A percentile compares a stretch with the other conserved stretches of the same genome.
These are phyloP conservation scores for Ophion slaviceki DNA, from an alignment of 2,888 invertebrate genomes.

Conservation along the genomic window DNA sequence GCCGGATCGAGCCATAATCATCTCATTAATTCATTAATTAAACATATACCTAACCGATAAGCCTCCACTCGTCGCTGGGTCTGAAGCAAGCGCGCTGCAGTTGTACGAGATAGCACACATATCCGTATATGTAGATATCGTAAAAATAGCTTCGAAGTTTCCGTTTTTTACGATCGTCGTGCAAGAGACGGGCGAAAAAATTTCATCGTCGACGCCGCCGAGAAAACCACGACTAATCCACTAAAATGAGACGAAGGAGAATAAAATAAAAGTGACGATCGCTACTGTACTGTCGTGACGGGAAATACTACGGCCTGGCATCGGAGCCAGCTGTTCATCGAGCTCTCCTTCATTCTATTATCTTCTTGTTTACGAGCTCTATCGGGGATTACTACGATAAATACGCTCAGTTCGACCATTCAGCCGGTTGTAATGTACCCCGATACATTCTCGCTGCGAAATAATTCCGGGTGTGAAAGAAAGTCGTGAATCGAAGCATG, in stretches of 20 bases:
- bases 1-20: constrained; percentile 48
- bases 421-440: constrained; percentile 1
- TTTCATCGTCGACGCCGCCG: not conserved
- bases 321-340: constrained; percentile 27
- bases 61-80: constrained; percentile 29
- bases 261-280: constrained; percentile 6
- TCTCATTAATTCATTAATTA: constrained; percentile 65
- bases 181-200: not conserved
- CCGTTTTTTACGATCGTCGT: not conserved
- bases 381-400: constrained; percentile 20
- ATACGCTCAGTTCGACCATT: constrained; percentile 4
- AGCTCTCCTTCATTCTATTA: not conserved
- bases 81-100: constrained; percentile 39
- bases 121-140: not conserved
- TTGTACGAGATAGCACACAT: constrained; percentile 40
- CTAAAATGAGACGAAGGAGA: not conserved
- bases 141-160: not conserved
- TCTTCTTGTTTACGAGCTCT: constrained; percentile 20
- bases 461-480: constrained; percentile 4
- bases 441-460: not conserved
- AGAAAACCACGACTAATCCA: not conserved
- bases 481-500: constrained; percentile 6
- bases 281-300: constrained; percentile 5
- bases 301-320: constrained; percentile 5
- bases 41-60: constrained; percentile 54